Evolutionary conservation across 64 coral and sea anemone species (phyloP), one percentile per base, ranked within the genome.

Genomic region (Trachythela sp.): DNA sequence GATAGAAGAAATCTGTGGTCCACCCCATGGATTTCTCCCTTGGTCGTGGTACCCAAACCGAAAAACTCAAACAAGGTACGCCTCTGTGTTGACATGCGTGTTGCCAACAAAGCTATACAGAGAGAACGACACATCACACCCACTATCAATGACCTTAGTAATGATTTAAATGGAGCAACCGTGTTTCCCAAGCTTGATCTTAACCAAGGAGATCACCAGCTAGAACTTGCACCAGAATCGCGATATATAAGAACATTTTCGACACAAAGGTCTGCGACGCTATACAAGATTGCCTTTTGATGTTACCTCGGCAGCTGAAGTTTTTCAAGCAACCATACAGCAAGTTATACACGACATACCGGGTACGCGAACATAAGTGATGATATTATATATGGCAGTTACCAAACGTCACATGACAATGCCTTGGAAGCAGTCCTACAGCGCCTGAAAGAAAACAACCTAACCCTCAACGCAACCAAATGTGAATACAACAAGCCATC

Each of bases 181-280:
- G n/a, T 41, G 7, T 88, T 88, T 30, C 27, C 20, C 2, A 88
- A 88, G 18, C 24, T 88, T n/a, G 86, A 88, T 88, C 86, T 88
- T 14, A 88, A 88, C 15, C 36, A 70, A 42, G 58, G 38, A n/a
- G 56, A 88, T 30, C 38, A 71, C 32, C 86, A 88, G 45, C 58
- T 88, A 30, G 56, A 40, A 71, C 58, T 88, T 8, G 86, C 37
- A 88, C 86, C 86, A 11, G 86, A 88, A 70, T 70, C 36, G 11
- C 15, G 58, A 20, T 71, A 88, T n/a, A 70, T 88, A n/a, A n/a
- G n/a, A n/a, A n/a, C n/a, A n/a, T n/a, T n/a, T n/a, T n/a, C n/a
- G n/a, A n/a, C 34, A 70, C 14, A 2, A 37, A 3, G 85, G 51
- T 36, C 14, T 87, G 2, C 32, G 3, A 39, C 24, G 36, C 11